Percentiles rank a stretch among this genome's conserved stretches.
Evolutionary conservation across 1,140 invertebrate species (phyloP).

Genomic region (Tribolium madens): DNA sequence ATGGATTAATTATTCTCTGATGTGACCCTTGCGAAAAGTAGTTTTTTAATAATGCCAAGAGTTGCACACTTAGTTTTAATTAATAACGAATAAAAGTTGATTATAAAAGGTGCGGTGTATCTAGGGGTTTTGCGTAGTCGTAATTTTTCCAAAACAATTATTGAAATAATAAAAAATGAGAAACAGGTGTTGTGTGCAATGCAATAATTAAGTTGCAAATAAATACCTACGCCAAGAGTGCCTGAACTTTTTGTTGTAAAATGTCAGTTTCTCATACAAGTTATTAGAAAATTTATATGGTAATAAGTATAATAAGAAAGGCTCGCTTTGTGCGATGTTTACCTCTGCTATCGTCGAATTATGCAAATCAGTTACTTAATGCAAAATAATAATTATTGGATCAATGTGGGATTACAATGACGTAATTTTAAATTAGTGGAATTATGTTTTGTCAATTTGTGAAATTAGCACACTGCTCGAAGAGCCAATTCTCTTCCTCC

Average conservation of each 20-base stretch:
- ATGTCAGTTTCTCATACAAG: background rate
- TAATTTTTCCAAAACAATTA: too few species aligned
- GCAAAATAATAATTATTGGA: background rate
- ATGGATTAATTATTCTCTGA: too few species aligned
- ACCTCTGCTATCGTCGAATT: background rate
- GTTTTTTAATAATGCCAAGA: too few species aligned
- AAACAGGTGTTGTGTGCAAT: background rate
- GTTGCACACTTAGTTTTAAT: too few species aligned
- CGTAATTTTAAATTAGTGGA: background rate
- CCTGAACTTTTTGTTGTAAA: background rate
- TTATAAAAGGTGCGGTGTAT: too few species aligned
- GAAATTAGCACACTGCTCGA: background rate
- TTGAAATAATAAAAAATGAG: background rate
- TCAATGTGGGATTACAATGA: background rate
- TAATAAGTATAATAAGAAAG: too few species aligned
- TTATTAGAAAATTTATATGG: background rate
- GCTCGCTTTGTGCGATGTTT: background rate
- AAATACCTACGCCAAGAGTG: background rate
- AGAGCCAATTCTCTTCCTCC: conserved; percentile 23
- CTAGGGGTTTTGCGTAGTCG: too few species aligned
- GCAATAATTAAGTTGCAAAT: background rate
- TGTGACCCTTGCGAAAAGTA: too few species aligned
- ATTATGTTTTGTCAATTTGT: background rate
- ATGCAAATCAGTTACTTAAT: background rate
- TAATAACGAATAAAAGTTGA: too few species aligned